Evolutionary conservation across 2,113 vertebrate species (phyloP).

Genomic region (Lepidothrix coronata): DNA sequence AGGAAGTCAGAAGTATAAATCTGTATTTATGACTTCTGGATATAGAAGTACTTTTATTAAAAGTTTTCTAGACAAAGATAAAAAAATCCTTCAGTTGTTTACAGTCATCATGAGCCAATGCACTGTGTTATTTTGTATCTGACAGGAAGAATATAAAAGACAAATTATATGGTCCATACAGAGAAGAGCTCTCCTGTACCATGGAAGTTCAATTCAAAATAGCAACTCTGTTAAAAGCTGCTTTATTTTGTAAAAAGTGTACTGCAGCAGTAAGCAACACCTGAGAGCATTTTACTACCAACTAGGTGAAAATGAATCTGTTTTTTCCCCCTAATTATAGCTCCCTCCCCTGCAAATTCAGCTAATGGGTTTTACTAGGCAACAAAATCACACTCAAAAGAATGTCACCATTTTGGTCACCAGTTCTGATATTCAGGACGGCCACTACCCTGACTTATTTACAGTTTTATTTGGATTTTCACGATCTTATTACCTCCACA

Average conservation of each 20-base stretch:
- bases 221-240: not conserved
- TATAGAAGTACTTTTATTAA: not conserved
- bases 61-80: not conserved
- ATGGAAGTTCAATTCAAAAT: not conserved
- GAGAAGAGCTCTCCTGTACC: not conserved
- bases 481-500: not conserved
- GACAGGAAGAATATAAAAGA: not conserved
- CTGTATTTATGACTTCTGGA: not conserved
- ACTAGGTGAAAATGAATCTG: not conserved
- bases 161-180: not conserved
- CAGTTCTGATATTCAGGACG: not conserved
- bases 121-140: not conserved
- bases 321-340: not conserved
- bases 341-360: not conserved
- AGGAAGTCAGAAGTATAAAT: not conserved
- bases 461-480: not conserved
- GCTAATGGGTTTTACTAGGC: not conserved
- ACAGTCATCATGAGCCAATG: not conserved
- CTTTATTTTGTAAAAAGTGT: not conserved
- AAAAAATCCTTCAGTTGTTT: not conserved
- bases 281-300: not conserved
- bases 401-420: not conserved
- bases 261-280: not conserved
- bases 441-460: not conserved
- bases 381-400: not conserved